Percentiles rank a stretch among this genome's conserved stretches.
These are phyloP conservation scores for Orchesellides sinensis DNA, from an alignment of 2,888 invertebrate genomes.

Conservation along the genomic window DNA sequence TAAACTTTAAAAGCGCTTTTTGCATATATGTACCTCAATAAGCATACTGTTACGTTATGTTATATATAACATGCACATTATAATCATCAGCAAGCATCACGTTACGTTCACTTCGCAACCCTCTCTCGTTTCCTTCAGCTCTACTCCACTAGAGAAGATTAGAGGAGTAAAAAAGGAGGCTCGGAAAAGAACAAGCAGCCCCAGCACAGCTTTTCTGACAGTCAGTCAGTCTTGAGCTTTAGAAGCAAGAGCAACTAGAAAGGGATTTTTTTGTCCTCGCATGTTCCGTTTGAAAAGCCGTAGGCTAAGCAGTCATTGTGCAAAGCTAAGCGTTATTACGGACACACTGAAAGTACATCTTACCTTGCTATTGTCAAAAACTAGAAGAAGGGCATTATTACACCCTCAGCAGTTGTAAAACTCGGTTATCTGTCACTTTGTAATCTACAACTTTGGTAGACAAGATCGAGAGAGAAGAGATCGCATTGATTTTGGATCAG, in stretches of 20 bases:
- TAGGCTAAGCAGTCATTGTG: neutral
- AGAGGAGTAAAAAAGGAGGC: neutral
- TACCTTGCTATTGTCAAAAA: neutral
- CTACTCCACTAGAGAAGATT: conserved; percentile 27
- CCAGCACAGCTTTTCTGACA: conserved; percentile 54
- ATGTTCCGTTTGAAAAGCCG: conserved; percentile 19
- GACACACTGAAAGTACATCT: neutral
- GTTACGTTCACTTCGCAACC: conserved; percentile 2
- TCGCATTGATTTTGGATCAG: conserved; percentile 58
- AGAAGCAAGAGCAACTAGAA: conserved; percentile 54
- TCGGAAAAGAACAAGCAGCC: conserved; percentile 35
- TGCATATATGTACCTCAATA: too few relatives aligned
- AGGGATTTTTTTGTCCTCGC: conserved; percentile 32
- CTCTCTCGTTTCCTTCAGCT: conserved; percentile 3
- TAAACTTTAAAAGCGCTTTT: too few relatives aligned
- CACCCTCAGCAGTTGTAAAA: conserved; percentile 32
- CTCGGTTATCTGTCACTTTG: conserved; percentile 51
- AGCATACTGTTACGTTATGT: too few relatives aligned
- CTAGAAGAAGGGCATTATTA: conserved; percentile 36
- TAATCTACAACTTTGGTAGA: conserved; percentile 10
- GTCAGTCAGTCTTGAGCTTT: conserved; percentile 63
- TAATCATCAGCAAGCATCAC: too few relatives aligned
- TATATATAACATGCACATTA: too few relatives aligned
- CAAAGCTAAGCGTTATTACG: neutral
- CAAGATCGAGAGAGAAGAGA: conserved; percentile 15